Conservation (phyloP, 2,797 vertebrate genomes). For the Lacerta bilineata region DNA sequence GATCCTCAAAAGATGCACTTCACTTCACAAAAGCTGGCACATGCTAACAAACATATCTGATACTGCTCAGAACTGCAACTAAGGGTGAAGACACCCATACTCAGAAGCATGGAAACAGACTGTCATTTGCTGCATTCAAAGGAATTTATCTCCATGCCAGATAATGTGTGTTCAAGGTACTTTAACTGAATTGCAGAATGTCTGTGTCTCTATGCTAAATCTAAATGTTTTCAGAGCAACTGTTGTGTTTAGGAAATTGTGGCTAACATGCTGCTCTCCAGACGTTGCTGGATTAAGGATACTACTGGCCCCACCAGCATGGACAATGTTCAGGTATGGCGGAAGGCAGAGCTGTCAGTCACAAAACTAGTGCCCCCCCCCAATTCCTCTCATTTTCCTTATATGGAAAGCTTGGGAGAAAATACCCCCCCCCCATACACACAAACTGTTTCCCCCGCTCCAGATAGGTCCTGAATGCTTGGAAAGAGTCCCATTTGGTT, state of each 20-base stretch:
- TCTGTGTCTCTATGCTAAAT: background rate
- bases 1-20: constrained; percentile 26
- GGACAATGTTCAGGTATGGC: background rate
- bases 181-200: background rate
- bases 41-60: background rate
- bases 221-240: background rate
- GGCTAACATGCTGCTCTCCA: too few relatives aligned
- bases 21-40: background rate
- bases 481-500: background rate
- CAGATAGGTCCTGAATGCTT: background rate
- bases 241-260: constrained; percentile 34
- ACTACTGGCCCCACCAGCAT: too few relatives aligned
- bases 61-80: too few relatives aligned
- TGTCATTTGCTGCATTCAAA: background rate
- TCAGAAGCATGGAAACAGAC: background rate
- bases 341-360: background rate
- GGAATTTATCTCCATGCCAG: background rate
- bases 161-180: background rate
- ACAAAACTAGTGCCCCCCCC: background rate
- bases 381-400: background rate
- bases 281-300: too few relatives aligned
- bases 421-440: background rate
- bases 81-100: background rate
- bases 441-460: background rate
- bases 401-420: background rate